A percentile compares a stretch with the other conserved stretches of the same genome.
These are phyloP conservation scores for Characodon lateralis DNA, from an alignment of 2,797 vertebrate species.

Conservation along the genomic window DNA sequence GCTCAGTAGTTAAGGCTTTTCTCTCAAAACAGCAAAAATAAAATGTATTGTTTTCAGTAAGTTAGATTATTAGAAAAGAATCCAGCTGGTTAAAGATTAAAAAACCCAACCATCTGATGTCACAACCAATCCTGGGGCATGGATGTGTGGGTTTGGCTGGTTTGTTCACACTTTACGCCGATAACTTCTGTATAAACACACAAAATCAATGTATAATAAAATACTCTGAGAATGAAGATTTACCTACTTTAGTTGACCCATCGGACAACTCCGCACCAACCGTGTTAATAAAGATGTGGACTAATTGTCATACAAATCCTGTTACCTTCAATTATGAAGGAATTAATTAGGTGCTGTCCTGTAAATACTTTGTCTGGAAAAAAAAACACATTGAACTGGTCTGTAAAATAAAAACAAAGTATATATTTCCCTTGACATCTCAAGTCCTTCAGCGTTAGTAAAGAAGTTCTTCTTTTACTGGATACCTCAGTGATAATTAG, in stretches of 20 bases:
- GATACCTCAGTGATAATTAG: no score
- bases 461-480: no score
- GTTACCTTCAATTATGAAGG: no score
- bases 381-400: no score
- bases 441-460: no score
- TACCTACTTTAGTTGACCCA: background rate
- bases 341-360: no score
- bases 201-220: background rate
- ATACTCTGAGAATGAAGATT: background rate
- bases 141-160: background rate
- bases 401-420: no score
- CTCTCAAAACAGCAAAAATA: background rate
- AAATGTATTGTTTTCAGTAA: no score
- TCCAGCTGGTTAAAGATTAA: background rate
- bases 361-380: no score
- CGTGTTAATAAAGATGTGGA: background rate
- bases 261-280: background rate
- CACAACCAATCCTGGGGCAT: background rate
- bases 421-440: no score
- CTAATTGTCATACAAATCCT: no score
- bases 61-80: no score
- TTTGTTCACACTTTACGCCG: background rate
- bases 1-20: background rate
- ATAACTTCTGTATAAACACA: background rate
- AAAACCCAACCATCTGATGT: background rate